Conservation (phyloP, 2,113 vertebrate species). For the Murina feae region DNA sequence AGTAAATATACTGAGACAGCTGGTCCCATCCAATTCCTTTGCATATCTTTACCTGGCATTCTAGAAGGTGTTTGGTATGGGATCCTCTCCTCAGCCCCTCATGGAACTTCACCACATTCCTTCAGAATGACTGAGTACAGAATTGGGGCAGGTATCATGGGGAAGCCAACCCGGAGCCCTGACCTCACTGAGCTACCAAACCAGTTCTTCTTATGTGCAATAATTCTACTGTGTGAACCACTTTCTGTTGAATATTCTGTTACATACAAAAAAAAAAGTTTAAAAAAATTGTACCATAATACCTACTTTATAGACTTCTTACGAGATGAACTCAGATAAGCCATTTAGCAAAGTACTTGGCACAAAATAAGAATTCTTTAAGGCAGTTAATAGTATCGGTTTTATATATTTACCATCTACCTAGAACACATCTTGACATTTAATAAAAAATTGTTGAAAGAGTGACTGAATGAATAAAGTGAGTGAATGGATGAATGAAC, state of each 20-base stretch:
- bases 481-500: background rate
- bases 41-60: background rate
- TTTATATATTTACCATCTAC: background rate
- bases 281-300: background rate
- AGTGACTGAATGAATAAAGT: background rate
- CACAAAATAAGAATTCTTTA: background rate
- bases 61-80: background rate
- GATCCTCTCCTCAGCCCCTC: background rate
- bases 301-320: background rate
- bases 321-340: background rate
- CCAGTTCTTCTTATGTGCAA: background rate
- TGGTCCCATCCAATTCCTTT: background rate
- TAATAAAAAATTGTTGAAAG: slow-evolving; percentile 7
- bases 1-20: background rate
- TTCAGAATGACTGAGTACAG: background rate
- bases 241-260: background rate
- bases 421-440: background rate
- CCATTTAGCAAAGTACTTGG: background rate
- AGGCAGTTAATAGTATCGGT: background rate
- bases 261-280: background rate
- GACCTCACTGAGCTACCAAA: background rate
- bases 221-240: background rate
- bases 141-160: background rate
- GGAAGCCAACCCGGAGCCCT: background rate
- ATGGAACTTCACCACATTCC: background rate